A percentile compares a stretch with the other conserved stretches of the same genome.
These are phyloP conservation scores for Macropodus opercularis DNA, from an alignment of 2,797 vertebrate genomes.

Conservation along the genomic window DNA sequence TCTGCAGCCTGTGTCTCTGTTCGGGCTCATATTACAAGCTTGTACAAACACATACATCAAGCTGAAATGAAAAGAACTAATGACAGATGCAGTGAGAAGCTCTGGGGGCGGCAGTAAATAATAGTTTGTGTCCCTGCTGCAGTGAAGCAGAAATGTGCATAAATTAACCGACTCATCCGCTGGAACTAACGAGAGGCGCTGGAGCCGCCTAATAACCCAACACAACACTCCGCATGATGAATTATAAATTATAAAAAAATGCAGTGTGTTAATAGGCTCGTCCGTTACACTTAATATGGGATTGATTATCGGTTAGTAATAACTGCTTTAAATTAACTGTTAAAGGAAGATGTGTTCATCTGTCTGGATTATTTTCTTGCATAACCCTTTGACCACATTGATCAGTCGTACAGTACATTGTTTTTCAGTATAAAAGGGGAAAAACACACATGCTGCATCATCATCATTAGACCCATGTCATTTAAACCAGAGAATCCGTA, in stretches of 20 bases:
- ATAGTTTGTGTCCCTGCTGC: background rate
- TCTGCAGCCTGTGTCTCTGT: conserved; percentile 2
- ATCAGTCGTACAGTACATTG: too few relatives aligned
- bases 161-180: conserved; percentile 39
- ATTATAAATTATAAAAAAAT: conserved; percentile 46
- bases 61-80: conserved; percentile 19
- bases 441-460: too few relatives aligned
- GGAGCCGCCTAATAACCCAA: conserved; percentile 30
- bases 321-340: too few relatives aligned
- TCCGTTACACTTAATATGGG: conserved; percentile 36
- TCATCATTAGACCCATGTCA: too few relatives aligned
- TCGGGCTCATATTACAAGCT: conserved; percentile 20
- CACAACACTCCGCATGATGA: conserved; percentile 19
- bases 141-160: conserved; percentile 37
- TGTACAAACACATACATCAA: conserved; percentile 24
- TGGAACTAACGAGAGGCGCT: conserved; percentile 43
- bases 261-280: conserved; percentile 11
- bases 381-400: too few relatives aligned
- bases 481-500: too few relatives aligned
- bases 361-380: too few relatives aligned
- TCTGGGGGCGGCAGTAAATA: conserved; percentile 15
- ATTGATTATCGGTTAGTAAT: conserved; percentile 21
- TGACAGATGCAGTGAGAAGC: conserved; percentile 10
- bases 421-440: too few relatives aligned
- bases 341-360: too few relatives aligned